A percentile compares a stretch with the other conserved stretches of the same genome.
These are phyloP conservation scores for Prunella fulvescens DNA, from an alignment of 2,113 vertebrate genomes.

Conservation along the genomic window DNA sequence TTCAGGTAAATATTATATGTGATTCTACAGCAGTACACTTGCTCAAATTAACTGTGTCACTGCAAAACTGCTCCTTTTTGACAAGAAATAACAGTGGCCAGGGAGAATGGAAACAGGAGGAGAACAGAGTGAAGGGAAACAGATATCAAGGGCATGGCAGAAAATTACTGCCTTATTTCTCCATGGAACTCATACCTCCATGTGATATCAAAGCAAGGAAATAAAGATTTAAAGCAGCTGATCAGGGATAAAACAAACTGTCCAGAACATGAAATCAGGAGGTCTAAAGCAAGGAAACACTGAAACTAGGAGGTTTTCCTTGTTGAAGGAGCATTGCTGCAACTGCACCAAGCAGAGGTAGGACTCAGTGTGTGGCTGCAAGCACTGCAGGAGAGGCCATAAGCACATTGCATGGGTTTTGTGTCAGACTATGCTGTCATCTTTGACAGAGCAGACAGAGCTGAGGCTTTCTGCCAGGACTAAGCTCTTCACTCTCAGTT, in stretches of 20 bases:
- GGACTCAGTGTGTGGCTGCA: background rate
- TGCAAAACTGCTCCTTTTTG: background rate
- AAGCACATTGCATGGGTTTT: background rate
- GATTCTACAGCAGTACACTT: background rate
- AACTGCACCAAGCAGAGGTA: background rate
- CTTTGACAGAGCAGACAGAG: background rate
- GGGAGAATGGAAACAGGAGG: background rate
- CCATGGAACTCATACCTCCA: background rate
- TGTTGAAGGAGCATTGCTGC: background rate
- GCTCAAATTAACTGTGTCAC: background rate
- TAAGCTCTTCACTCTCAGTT: background rate
- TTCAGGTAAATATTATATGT: background rate
- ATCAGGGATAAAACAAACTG: background rate
- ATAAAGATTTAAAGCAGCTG: background rate
- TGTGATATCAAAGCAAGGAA: background rate
- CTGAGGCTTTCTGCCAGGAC: background rate
- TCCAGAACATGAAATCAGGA: background rate
- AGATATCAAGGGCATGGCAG: background rate
- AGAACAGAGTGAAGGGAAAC: background rate
- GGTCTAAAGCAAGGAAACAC: background rate
- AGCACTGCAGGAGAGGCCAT: background rate
- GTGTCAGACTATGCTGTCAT: background rate
- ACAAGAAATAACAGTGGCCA: background rate
- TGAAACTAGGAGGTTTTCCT: background rate
- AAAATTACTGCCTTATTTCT: background rate